Evolutionary conservation across 1,140 invertebrate genomes (phyloP), one percentile per base, ranked within the genome.

Genomic region (Sycobia sp.): DNA sequence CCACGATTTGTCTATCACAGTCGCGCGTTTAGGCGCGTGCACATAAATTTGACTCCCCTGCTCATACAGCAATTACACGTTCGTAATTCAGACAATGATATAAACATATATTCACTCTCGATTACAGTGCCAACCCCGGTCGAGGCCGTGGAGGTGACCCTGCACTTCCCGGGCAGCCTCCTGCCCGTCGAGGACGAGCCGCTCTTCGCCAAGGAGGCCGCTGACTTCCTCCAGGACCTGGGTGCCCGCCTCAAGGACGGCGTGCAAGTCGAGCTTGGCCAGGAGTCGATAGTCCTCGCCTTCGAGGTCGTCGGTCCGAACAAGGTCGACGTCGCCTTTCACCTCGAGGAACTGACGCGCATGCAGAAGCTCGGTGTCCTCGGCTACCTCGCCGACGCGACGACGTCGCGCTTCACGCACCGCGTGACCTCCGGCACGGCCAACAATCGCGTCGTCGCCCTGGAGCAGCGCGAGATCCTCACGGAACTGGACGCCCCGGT

Each of bases 391-490:
- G 88, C 88, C 1, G 89, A 90, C 66, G 87, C 88, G 7, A 89
- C 86, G 3, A 83, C 82, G 14, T 88, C 87, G 0, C 78, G 85
- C 43, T 87, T 88, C 66, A 83, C 83, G 20, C 85, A 88, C 66
- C 82, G 82, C 64, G 76, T 88, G 9, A 80, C 81, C 0, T 73
- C 79, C 18, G 74, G 76, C 36, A 65, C 71, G 38, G 67, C 70
- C 4, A 77, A 85, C 16, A 80, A 76, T 47, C 73, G 82, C 64
- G 77, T 85, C 25, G 79, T 86, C 10, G 85, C 86, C 8, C 73
- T 89, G 57, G 87, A 88, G 66, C 86, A 89, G 65, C 78, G 88
- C 36, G 89, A 90, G 70, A 87, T 90, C 43, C 80, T 90, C 3
- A 88, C 85, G 2, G 85, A 81, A 86, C 73, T 88, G 81, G 53